These are phyloP conservation scores for Erpetoichthys calabaricus DNA, from an alignment of 2,797 vertebrate species.

Conservation along the genomic window DNA sequence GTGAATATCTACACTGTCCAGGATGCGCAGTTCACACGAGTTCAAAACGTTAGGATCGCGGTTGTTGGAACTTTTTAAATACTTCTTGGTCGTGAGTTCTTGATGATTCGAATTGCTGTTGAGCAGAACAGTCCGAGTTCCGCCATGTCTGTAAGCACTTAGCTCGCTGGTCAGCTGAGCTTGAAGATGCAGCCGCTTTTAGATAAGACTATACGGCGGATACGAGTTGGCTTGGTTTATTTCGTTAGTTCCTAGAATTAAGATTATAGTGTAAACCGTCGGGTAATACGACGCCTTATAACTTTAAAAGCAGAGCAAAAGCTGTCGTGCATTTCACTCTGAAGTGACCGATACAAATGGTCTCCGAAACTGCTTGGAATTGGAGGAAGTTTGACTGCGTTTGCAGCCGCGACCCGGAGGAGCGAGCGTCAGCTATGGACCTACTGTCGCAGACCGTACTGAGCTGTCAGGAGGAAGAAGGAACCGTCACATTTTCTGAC, in stretches of 20 bases:
- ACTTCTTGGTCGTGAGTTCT: too few species aligned
- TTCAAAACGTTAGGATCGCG: neutral
- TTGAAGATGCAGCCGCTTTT: neutral
- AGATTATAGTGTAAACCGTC: too few species aligned
- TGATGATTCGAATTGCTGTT: too few species aligned
- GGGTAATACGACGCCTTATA: too few species aligned
- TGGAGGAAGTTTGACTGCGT: constrained; percentile 31
- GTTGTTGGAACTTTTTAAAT: neutral
- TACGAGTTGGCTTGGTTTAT: too few species aligned
- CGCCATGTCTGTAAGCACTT: too few species aligned
- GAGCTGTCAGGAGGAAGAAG: constrained; percentile 15
- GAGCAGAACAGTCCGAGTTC: too few species aligned
- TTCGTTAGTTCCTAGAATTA: too few species aligned
- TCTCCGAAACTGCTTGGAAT: constrained; percentile 19
- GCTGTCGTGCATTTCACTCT: neutral
- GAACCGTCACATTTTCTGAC: constrained; percentile 9
- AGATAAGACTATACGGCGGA: too few species aligned
- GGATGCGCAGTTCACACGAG: neutral
- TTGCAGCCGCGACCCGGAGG: constrained; percentile 38
- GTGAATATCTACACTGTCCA: neutral
- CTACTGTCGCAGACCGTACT: constrained; percentile 33
- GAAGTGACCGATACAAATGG: constrained; percentile 18
- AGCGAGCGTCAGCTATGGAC: constrained; percentile 38
- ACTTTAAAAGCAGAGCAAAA: too few species aligned
- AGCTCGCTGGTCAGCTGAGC: neutral